Percentiles rank a stretch among this genome's conserved stretches.
These are phyloP conservation scores for Austrofundulus limnaeus DNA, from an alignment of 2,113 vertebrate species.

Conservation along the genomic window DNA sequence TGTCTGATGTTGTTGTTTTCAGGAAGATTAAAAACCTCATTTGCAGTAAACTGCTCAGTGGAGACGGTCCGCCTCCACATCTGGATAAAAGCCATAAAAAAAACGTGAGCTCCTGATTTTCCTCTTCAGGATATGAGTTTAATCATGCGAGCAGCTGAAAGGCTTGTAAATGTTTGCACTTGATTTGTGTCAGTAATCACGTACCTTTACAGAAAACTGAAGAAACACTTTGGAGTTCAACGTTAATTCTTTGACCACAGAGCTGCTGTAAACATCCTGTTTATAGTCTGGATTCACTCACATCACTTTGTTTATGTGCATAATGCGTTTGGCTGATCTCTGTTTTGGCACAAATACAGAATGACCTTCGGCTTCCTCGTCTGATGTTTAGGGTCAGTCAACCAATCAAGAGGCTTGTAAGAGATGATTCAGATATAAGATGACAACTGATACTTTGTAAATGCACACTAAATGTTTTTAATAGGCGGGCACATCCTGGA, in stretches of 20 bases:
- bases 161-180: neutral
- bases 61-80: slow-evolving; percentile 17
- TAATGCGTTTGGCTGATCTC: no score
- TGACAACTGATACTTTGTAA: no score
- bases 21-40: slow-evolving; percentile 17
- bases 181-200: neutral
- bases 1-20: no score
- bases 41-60: slow-evolving; percentile 63
- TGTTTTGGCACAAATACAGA: no score
- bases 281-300: no score
- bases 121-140: neutral
- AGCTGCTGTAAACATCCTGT: no score
- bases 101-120: neutral
- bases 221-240: no score
- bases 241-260: no score
- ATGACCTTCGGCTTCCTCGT: no score
- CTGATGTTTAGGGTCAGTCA: neutral
- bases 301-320: no score
- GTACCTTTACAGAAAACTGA: neutral
- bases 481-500: no score
- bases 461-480: no score
- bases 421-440: neutral
- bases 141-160: slow-evolving; percentile 1
- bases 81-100: slow-evolving; percentile 29
- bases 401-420: neutral